Conservation (phyloP, 2,113 vertebrate genomes). For the Bubo bubo region DNA sequence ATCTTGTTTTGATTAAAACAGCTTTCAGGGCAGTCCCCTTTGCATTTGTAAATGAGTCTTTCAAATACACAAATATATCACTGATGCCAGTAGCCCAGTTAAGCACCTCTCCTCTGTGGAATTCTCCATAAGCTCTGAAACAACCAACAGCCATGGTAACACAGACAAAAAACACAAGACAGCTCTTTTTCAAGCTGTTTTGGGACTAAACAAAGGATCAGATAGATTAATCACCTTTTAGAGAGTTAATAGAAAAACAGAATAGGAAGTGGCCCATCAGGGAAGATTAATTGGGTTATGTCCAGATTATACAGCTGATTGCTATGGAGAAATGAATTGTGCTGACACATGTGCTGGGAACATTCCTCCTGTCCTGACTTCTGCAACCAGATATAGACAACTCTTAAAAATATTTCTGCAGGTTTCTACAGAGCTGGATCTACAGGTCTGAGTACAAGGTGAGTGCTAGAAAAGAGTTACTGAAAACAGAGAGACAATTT, state of each 20-base stretch:
- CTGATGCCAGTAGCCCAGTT: neutral
- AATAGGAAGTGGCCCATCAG: neutral
- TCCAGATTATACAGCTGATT: neutral
- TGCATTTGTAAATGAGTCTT: neutral
- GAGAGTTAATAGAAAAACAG: neutral
- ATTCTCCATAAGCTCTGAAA: neutral
- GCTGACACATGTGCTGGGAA: neutral
- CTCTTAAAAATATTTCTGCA: neutral
- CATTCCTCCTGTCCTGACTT: neutral
- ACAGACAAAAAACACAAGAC: neutral
- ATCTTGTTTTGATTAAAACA: neutral
- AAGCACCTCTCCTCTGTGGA: neutral
- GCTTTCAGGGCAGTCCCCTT: neutral
- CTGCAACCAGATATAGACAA: neutral
- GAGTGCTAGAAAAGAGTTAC: neutral
- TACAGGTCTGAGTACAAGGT: neutral
- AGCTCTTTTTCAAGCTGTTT: neutral
- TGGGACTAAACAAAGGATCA: neutral
- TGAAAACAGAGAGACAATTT: neutral
- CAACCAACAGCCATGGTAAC: neutral
- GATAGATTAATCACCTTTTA: constrained; percentile 3
- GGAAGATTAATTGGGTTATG: neutral
- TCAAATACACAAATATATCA: neutral
- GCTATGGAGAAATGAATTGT: neutral
- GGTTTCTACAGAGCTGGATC: neutral